phyloP scores from a whole-genome alignment of 2,113 vertebrate genomes.

The Chloropsis hardwickii region DNA sequence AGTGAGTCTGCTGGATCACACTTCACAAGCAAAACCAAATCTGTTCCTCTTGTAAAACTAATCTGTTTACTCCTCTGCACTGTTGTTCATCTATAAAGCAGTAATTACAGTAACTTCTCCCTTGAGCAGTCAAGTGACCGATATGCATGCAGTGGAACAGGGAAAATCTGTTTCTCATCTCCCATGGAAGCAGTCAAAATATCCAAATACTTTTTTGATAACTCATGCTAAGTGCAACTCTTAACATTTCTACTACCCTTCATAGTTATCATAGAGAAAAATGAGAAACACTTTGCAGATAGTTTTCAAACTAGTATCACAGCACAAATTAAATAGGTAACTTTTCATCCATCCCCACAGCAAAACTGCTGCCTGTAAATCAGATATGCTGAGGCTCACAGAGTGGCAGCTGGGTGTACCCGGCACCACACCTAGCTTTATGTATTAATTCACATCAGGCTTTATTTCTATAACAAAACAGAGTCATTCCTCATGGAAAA shows the following conservation, averaged over 20 bases:
- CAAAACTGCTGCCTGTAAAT: neutral
- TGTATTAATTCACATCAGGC: neutral
- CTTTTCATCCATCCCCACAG: neutral
- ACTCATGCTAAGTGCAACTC: neutral
- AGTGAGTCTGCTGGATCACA: neutral
- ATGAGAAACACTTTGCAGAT: neutral
- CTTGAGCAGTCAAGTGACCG: neutral
- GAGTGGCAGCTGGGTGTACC: neutral
- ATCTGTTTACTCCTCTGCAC: neutral
- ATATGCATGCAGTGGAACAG: neutral
- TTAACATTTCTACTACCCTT: neutral
- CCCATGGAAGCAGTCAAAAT: neutral
- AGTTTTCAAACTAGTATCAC: neutral
- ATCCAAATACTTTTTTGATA: neutral
- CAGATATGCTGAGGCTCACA: neutral
- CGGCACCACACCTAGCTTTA: neutral
- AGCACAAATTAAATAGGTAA: neutral
- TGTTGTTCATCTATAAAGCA: neutral
- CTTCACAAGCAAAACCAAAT: neutral
- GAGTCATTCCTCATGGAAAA: neutral
- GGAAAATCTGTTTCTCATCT: slow-evolving; percentile 19
- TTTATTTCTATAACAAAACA: neutral
- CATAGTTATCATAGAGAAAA: neutral
- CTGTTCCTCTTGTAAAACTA: neutral
- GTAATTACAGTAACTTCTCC: neutral